Evolutionary conservation across 2,888 invertebrate species (phyloP), one percentile per base, ranked within the genome.

Genomic region (Blastobasis lacticolella): DNA sequence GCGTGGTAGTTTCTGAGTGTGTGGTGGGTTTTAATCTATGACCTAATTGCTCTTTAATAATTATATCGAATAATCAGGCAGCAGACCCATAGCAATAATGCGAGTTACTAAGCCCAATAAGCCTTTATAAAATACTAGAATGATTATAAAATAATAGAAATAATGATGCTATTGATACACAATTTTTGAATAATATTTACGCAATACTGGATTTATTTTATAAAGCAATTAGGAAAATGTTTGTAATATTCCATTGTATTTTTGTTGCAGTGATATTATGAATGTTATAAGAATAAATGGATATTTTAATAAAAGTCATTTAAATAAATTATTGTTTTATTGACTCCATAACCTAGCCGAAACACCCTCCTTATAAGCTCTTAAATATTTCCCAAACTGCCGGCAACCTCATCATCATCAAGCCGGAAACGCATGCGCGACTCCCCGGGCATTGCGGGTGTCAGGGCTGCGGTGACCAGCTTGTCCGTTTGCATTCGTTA

Each of bases 271-370:
- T 87, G 86, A 88, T 88, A 88, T 86, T 86, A 86, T 87, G 87
- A 82, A 86, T 88, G 87, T 88, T 88, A 87, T 88, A 87, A 87
- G 87, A 88, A 87, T 87, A 88, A 87, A 88, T 88, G 87, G 85
- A 88, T 88, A 88, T 88, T 88, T 88, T 87, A 88, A 87, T 88
- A 87, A 87, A 87, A 87, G 84, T 87, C 84, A 87, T 86, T 82
- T 85, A 83, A 87, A 83, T 84, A 82, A 65, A 69, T 68, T 66
- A 52, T 57, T 64, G 69, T 80, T 78, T 78, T 61, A 75, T 77
- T 55, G 54, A 44, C 48, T 7, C 10, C 42, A 42, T 6, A 40
- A 40, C 6, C 46, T 23, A 23, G 23, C 23, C 3, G 3, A 23
- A 23, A 23, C 23, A 23, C 23, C 23, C 23, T 23, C 1, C 23